phyloP scores from a whole-genome alignment of 2,797 vertebrate species.

The Psittacula echo region DNA sequence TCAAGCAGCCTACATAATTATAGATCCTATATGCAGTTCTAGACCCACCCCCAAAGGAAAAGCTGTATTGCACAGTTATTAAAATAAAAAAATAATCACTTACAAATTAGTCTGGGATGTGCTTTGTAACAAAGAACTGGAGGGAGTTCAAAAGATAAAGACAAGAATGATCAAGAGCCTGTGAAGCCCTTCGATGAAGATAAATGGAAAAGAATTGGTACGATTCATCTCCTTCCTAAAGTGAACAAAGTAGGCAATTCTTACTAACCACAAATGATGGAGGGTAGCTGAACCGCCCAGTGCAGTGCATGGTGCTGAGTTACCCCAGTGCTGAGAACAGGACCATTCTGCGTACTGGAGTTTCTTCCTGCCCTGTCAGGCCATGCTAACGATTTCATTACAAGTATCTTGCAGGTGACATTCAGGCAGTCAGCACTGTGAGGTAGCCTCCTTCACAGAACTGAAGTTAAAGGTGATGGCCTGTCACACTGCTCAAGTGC shows the following conservation, averaged over 20 bases:
- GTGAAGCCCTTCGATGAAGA: not conserved
- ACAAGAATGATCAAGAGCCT: not conserved
- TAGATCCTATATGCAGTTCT: not conserved
- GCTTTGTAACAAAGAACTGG: not conserved
- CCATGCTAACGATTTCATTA: not conserved
- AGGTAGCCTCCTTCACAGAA: not conserved
- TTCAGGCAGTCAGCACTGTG: too few species aligned
- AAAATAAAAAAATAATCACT: not conserved
- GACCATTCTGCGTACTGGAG: rapidly evolving
- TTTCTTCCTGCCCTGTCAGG: not conserved
- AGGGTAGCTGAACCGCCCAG: not conserved
- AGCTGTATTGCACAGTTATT: not conserved
- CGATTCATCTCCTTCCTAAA: not conserved
- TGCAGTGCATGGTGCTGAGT: not conserved
- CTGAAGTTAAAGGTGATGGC: not conserved
- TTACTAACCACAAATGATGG: not conserved
- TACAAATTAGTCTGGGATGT: not conserved
- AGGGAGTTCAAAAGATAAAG: constrained; percentile 9
- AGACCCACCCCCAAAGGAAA: not conserved
- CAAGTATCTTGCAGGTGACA: not conserved
- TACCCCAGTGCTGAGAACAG: not conserved
- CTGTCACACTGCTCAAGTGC: not conserved
- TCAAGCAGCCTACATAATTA: not conserved
- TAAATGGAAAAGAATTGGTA: not conserved
- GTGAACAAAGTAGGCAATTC: not conserved